Base-by-base conservation (phyloP, 2,888 invertebrate genomes). In the Notocelia uddmanniana region DNA sequence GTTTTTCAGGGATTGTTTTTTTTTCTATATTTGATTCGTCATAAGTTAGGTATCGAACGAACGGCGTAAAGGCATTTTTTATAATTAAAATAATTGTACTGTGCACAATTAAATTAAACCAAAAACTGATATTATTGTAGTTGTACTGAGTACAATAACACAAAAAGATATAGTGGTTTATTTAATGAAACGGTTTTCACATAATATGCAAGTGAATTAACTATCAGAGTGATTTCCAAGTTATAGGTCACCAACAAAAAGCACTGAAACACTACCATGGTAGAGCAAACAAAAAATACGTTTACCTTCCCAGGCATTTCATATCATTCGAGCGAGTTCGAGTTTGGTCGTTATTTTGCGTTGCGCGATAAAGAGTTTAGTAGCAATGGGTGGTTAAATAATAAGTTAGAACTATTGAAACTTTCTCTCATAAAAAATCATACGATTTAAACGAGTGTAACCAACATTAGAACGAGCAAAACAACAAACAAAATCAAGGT, bases 381-480 rank as follows among this genome's bases (percentile, higher is more conserved):
- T 81, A 81, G 80, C 77, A 82, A 86, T 86, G 86, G 85, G 83
- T 85, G 84, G 86, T 71, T 77, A 78, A 83, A 82, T 58, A 73
- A 77, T 76, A 77, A 80, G 76, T 71, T 71, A 73, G 70, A 74
- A 78, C 76, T 75, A 78, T 79, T 75, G 76, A 76, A 75, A 83
- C 83, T 87, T 85, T 84, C 81, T 83, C 83, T 80, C 80, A 79
- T 21, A 54, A 54, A 60, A 37, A 57, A 55, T 72, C 10, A 37
- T 54, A 64, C 52, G 21, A 37, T 54, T 37, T 34, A 54, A 31
- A 60, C 52, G 26, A 13, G 55, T 11, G 23, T 48, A 34, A 54
- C 45, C 18, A 67, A 21, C 23, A 45, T 41, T 34, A 37, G 34
- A 54, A 48, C 48, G 67, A 55, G 52, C 50, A 77, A 74, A 75